Evolutionary conservation across 2,113 vertebrate species (phyloP).

Genomic region (Aphyosemion australe): DNA sequence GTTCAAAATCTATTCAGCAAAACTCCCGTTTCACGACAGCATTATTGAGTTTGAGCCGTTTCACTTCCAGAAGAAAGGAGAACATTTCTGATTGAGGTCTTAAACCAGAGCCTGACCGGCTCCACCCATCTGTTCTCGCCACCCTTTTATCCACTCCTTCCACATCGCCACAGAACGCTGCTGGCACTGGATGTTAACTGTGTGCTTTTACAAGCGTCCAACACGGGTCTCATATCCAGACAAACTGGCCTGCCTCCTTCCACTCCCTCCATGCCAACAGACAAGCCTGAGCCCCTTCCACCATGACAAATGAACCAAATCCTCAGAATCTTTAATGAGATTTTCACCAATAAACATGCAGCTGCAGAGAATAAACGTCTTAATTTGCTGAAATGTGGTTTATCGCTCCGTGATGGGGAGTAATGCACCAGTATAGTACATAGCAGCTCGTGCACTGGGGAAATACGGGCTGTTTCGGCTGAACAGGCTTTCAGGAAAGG

Average conservation of each 20-base stretch:
- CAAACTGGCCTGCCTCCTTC: background rate
- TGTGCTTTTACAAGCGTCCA: background rate
- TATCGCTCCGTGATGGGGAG: conserved; percentile 18
- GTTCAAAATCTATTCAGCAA: background rate
- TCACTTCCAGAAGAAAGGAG: background rate
- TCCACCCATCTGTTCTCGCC: background rate
- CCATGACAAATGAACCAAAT: conserved; percentile 17
- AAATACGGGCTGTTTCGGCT: conserved; percentile 16
- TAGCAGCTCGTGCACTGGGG: conserved; percentile 9
- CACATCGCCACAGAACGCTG: background rate
- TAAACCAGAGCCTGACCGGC: background rate
- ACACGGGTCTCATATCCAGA: background rate
- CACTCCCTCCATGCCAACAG: conserved; percentile 17
- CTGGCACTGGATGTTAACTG: conserved; percentile 8
- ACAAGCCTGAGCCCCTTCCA: conserved; percentile 7
- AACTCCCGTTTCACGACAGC: background rate
- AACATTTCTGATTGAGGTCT: background rate
- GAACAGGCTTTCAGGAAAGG: conserved; percentile 29
- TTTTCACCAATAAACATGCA: background rate
- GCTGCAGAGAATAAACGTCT: conserved; percentile 48
- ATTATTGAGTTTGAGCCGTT: background rate
- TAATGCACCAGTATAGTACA: conserved; percentile 38
- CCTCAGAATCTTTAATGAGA: background rate
- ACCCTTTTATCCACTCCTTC: background rate
- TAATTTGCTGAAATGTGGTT: background rate